Evolutionary conservation across 2,113 vertebrate genomes (phyloP).

Genomic region (Chloropsis hardwickii): DNA sequence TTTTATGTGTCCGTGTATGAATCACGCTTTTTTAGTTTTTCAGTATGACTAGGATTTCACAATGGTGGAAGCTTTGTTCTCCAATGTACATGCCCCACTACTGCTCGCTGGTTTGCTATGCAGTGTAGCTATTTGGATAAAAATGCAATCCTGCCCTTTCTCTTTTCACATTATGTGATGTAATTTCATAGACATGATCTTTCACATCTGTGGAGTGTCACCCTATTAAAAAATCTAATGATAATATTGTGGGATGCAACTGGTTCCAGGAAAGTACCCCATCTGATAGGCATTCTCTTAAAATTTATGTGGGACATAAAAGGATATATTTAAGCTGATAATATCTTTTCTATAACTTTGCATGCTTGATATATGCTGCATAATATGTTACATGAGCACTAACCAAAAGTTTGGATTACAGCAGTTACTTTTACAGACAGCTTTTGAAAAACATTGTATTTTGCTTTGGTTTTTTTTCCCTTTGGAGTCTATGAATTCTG

Average conservation of each 20-base stretch:
- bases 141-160: fast-evolving
- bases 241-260: background rate
- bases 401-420: background rate
- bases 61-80: background rate
- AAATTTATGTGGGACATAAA: background rate
- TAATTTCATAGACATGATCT: background rate
- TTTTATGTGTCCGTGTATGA: background rate
- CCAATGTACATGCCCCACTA: fast-evolving
- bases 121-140: background rate
- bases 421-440: background rate
- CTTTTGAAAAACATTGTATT: background rate
- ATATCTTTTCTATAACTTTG: background rate
- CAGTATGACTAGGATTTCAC: background rate
- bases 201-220: background rate
- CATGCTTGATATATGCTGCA: background rate
- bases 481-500: background rate
- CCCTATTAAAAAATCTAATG: background rate
- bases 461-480: background rate
- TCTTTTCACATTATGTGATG: background rate
- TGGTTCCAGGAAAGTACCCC: background rate
- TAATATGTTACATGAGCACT: background rate
- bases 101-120: background rate
- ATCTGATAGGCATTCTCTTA: background rate
- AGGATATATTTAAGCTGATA: background rate
- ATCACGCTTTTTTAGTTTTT: background rate